These are phyloP conservation scores for Anarhynchus alexandrinus DNA, from an alignment of 2,113 vertebrate species.

Conservation along the genomic window DNA sequence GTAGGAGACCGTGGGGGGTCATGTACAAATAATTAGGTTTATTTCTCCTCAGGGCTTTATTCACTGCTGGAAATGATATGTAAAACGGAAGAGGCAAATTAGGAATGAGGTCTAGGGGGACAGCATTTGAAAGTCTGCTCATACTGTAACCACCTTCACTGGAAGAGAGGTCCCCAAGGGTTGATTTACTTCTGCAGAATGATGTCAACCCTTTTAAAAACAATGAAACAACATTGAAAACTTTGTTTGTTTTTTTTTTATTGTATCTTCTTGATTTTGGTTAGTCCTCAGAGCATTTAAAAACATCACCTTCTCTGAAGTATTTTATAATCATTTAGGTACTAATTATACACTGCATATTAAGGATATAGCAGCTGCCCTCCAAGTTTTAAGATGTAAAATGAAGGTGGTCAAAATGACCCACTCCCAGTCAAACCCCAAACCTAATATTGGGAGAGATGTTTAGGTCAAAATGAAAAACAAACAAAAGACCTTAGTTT, in stretches of 20 bases:
- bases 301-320: not conserved
- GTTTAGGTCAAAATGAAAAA: not conserved
- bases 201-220: not conserved
- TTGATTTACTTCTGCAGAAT: not conserved
- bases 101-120: not conserved
- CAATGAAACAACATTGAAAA: not conserved
- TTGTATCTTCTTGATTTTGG: not conserved
- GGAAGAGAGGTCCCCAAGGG: not conserved
- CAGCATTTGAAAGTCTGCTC: not conserved
- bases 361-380: not conserved
- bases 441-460: not conserved
- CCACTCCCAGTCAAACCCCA: not conserved
- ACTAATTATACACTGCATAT: not conserved
- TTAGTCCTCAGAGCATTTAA: not conserved
- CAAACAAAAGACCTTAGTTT: not conserved
- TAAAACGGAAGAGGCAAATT: not conserved
- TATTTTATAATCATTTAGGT: not conserved
- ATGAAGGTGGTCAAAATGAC: not conserved
- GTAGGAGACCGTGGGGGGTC: not conserved
- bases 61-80: slow-evolving; percentile 1
- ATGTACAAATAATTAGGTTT: not conserved
- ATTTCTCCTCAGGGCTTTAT: slow-evolving; percentile 13
- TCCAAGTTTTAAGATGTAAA: not conserved
- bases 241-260: not conserved
- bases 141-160: not conserved